Conservation (phyloP, 2,888 invertebrate species). For the Crepidodera aurea region DNA sequence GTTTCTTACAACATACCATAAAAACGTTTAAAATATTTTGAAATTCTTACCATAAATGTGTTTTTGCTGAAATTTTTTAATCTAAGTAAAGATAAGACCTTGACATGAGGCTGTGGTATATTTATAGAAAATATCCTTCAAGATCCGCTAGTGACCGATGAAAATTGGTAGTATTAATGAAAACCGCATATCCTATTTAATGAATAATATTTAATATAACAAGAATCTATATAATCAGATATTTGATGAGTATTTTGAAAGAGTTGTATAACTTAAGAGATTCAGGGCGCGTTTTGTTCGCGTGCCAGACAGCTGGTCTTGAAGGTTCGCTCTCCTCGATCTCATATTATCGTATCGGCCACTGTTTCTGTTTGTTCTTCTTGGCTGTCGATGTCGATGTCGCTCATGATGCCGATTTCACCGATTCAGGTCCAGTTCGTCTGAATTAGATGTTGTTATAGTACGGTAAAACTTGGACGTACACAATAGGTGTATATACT, state of each 20-base stretch:
- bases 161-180: not conserved
- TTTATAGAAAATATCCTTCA: too few species aligned
- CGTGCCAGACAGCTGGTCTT: slow-evolving; percentile 42
- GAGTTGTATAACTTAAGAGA: slow-evolving; percentile 35
- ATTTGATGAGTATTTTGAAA: slow-evolving; percentile 35
- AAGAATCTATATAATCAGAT: slow-evolving; percentile 21
- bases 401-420: slow-evolving; percentile 28
- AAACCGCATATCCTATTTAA: slow-evolving; percentile 12
- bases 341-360: slow-evolving; percentile 25
- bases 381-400: slow-evolving; percentile 20
- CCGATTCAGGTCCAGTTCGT: slow-evolving; percentile 24
- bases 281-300: slow-evolving; percentile 44
- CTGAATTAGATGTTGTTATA: slow-evolving; percentile 26
- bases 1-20: too few species aligned
- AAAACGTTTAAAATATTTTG: too few species aligned
- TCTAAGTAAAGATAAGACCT: too few species aligned
- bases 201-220: slow-evolving; percentile 16
- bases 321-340: slow-evolving; percentile 30
- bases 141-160: too few species aligned
- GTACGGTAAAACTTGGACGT: slow-evolving; percentile 15
- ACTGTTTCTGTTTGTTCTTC: slow-evolving; percentile 29
- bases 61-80: too few species aligned
- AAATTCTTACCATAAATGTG: too few species aligned
- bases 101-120: too few species aligned
- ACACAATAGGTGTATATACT: too few species aligned